phyloP scores from a whole-genome alignment of 2,797 vertebrate genomes.

The Pogonophryne albipinna region DNA sequence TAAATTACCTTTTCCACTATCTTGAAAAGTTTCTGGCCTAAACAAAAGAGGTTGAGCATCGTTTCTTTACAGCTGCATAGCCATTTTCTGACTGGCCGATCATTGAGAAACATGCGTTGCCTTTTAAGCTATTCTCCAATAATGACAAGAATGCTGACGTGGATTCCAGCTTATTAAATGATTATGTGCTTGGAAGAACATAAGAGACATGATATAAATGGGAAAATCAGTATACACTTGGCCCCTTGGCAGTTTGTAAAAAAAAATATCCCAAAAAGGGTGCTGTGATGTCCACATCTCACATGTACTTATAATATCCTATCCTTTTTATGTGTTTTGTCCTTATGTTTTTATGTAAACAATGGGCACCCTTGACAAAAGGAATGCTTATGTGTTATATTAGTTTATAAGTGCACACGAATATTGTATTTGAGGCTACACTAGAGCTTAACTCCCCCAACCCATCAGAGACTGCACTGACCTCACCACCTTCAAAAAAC shows the following conservation, averaged over 20 bases:
- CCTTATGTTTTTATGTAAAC: no score
- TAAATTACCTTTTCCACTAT: constrained; percentile 72
- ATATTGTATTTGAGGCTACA: not conserved
- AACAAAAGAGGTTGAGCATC: constrained; percentile 64
- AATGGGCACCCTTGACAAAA: no score
- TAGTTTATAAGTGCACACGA: no score
- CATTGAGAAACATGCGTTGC: constrained; percentile 31
- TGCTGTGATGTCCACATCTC: not conserved
- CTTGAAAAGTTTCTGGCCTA: constrained; percentile 67
- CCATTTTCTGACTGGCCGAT: constrained; percentile 58
- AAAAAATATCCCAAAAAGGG: not conserved
- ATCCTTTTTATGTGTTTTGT: not conserved
- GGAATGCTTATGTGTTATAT: no score
- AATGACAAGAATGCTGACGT: constrained; percentile 57
- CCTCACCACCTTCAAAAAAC: no score
- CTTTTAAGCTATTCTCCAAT: constrained; percentile 44
- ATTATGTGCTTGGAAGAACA: constrained; percentile 4
- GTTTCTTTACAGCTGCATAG: constrained; percentile 50
- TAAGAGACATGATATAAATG: constrained; percentile 1
- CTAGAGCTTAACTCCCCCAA: no score
- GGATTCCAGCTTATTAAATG: constrained; percentile 31
- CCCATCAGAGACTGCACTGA: no score
- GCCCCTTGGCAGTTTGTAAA: not conserved
- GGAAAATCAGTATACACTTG: not conserved
- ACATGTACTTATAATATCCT: not conserved